These are phyloP conservation scores for Coluber constrictor DNA, from an alignment of 2,797 vertebrate species.

Conservation along the genomic window DNA sequence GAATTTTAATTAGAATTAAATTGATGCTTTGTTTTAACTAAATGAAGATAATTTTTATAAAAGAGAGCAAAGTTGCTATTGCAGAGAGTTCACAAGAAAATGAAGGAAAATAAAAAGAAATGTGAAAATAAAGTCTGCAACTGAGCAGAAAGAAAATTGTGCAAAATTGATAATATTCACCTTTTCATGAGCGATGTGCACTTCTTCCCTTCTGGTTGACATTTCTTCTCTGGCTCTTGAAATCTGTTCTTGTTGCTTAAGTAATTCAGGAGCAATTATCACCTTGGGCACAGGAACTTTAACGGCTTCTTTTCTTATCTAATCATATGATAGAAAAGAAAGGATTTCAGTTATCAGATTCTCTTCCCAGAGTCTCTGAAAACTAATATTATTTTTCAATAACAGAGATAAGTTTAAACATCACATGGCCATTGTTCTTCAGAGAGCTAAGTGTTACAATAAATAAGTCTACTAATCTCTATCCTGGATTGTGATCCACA, in stretches of 20 bases:
- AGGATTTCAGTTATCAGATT: background rate
- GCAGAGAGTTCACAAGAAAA: background rate
- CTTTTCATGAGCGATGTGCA: slow-evolving; percentile 68
- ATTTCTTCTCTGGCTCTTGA: slow-evolving; percentile 70
- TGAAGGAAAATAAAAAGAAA: background rate
- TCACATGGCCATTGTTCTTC: background rate
- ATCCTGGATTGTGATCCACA: background rate
- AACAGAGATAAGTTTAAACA: background rate
- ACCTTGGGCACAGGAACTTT: slow-evolving; percentile 67
- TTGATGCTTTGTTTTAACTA: background rate
- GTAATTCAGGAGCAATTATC: slow-evolving; percentile 69
- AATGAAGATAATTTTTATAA: background rate
- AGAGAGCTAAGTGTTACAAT: background rate
- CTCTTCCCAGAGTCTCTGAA: background rate
- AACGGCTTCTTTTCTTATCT: slow-evolving; percentile 74
- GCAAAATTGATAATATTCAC: slow-evolving; percentile 48
- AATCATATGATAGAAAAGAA: slow-evolving; percentile 19
- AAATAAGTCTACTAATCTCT: background rate
- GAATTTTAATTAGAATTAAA: background rate
- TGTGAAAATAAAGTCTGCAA: slow-evolving; percentile 32
- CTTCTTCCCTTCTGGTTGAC: slow-evolving; percentile 64
- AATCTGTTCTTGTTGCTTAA: slow-evolving; percentile 70
- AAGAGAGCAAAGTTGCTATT: background rate
- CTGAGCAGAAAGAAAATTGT: background rate
- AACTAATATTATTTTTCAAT: background rate